These are phyloP conservation scores for Diloba caeruleocephala DNA, from an alignment of 2,888 invertebrate species.

Conservation along the genomic window DNA sequence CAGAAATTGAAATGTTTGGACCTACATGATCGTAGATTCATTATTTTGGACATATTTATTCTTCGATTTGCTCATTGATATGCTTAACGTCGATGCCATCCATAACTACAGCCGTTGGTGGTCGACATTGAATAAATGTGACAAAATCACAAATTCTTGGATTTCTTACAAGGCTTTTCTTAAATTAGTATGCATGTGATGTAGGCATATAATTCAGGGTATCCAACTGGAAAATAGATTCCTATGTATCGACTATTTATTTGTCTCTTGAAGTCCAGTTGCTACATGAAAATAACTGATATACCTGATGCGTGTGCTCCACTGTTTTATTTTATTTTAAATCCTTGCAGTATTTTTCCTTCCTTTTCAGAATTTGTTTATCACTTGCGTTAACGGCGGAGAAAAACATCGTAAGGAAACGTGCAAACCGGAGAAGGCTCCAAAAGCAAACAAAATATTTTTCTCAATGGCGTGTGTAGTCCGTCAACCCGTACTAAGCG, in stretches of 20 bases:
- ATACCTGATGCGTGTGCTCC: too few species aligned
- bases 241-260: conserved; percentile 2
- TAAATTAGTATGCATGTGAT: conserved; percentile 41
- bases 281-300: not conserved
- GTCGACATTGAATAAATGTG: conserved; percentile 37
- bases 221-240: conserved; percentile 14
- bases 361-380: too few species aligned
- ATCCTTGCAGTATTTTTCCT: too few species aligned
- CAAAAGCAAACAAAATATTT: too few species aligned
- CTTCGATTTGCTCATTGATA: conserved; percentile 34
- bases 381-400: too few species aligned
- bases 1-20: conserved; percentile 6
- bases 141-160: conserved; percentile 34
- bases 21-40: conserved; percentile 23
- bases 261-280: conserved; percentile 3
- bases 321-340: too few species aligned
- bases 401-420: too few species aligned
- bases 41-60: conserved; percentile 14
- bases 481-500: too few species aligned
- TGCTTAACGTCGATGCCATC: conserved; percentile 30
- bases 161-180: conserved; percentile 22
- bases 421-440: too few species aligned
- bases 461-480: too few species aligned
- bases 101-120: conserved; percentile 38
- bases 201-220: conserved; percentile 29